These are phyloP conservation scores for Drosophila sechellia DNA, from an alignment of 1,140 invertebrate genomes.

Conservation along the genomic window DNA sequence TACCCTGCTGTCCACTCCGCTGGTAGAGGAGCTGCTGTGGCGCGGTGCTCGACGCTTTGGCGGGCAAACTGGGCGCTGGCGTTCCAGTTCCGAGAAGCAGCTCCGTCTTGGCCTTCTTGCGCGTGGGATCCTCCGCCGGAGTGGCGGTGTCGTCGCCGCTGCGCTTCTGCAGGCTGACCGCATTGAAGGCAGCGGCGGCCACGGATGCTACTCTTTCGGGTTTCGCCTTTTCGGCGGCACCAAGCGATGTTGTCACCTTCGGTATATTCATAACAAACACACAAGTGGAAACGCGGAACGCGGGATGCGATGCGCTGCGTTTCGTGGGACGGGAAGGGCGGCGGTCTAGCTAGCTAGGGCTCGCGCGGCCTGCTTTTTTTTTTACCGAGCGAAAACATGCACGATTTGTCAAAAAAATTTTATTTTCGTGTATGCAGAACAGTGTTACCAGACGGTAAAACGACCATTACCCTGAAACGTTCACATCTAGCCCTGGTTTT, in stretches of 20 bases:
- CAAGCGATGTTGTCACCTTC: slow-evolving; percentile 81
- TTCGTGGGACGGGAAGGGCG: slow-evolving; percentile 27
- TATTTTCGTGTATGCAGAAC: slow-evolving; percentile 59
- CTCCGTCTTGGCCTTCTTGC: slow-evolving; percentile 71
- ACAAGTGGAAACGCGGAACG: slow-evolving; percentile 43
- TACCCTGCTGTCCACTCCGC: slow-evolving; percentile 16
- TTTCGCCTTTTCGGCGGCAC: slow-evolving; percentile 82
- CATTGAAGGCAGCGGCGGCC: slow-evolving; percentile 46
- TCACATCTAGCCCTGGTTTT: too few species aligned
- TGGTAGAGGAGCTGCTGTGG: slow-evolving; percentile 19
- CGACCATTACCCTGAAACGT: not conserved
- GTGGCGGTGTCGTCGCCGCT: slow-evolving; percentile 52
- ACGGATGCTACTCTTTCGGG: slow-evolving; percentile 74
- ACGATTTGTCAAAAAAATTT: slow-evolving; percentile 38
- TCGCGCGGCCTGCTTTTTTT: slow-evolving; percentile 37
- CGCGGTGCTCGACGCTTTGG: slow-evolving; percentile 51
- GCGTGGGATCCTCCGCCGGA: slow-evolving; percentile 48
- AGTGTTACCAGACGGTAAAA: not conserved
- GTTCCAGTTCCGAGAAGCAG: slow-evolving; percentile 49
- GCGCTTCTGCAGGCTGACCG: slow-evolving; percentile 71
- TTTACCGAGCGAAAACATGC: slow-evolving; percentile 73
- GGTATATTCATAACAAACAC: slow-evolving; percentile 80
- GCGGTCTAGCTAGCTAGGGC: slow-evolving; percentile 18
- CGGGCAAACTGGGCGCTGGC: slow-evolving; percentile 61
- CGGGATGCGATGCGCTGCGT: slow-evolving; percentile 27